Evolutionary conservation across 2,113 vertebrate species (phyloP).

Genomic region (Athene noctua): DNA sequence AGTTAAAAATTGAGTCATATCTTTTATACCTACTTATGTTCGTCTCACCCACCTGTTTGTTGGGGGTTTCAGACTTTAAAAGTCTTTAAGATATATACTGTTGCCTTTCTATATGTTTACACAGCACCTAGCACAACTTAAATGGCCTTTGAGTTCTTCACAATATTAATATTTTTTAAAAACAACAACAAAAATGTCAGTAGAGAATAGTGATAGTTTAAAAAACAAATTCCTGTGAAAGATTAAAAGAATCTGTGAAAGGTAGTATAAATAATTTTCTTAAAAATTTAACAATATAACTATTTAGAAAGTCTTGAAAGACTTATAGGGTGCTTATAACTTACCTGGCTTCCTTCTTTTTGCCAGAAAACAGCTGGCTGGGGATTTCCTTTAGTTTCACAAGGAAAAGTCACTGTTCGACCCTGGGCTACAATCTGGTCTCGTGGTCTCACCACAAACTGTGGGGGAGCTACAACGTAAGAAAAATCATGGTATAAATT

Average conservation of each 20-base stretch:
- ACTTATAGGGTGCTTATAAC: background rate
- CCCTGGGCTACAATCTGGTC: conserved; percentile 98
- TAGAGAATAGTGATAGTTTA: background rate
- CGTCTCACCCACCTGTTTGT: conserved; percentile 8
- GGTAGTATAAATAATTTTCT: background rate
- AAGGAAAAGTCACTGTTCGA: conserved; percentile 92
- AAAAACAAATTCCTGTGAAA: background rate
- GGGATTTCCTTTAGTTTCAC: conserved; percentile 97
- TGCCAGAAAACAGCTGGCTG: conserved; percentile 99
- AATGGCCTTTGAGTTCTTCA: background rate
- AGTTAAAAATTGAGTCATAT: conserved; percentile 28
- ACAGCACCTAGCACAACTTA: background rate
- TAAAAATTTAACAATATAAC: background rate
- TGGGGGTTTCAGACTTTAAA: background rate
- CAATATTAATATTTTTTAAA: background rate
- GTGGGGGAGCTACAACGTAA: conserved; percentile 89
- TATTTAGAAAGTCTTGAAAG: background rate
- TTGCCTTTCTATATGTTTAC: background rate
- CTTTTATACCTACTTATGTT: background rate
- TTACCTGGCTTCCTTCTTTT: conserved; percentile 97
- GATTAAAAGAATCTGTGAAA: background rate
- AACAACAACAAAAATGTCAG: background rate
- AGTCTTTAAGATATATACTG: background rate
- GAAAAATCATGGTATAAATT: conserved; percentile 50
- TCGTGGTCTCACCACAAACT: conserved; percentile 96